Conservation (phyloP, 2,797 vertebrate species). For the Stomatorhinus walkeri region DNA sequence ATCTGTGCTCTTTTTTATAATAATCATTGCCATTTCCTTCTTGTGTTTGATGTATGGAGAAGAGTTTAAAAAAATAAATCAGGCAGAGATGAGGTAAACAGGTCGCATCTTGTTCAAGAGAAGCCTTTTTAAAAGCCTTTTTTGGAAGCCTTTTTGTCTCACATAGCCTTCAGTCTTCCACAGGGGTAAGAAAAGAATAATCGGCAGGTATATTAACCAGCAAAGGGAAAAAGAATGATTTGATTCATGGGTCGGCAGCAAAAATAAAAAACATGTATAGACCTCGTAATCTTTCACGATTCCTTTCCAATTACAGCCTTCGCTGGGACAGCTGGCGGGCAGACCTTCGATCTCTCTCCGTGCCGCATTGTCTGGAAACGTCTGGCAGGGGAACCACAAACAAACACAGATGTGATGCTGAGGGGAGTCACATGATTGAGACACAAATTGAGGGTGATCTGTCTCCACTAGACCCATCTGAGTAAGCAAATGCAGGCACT, state of each 20-base stretch:
- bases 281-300: conserved; percentile 93
- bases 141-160: not conserved
- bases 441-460: not conserved
- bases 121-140: not conserved
- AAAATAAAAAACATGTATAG: conserved; percentile 2
- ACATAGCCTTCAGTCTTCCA: not conserved
- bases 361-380: conserved; percentile 91
- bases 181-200: not conserved
- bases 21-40: not conserved
- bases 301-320: conserved; percentile 80
- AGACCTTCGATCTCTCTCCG: conserved; percentile 87
- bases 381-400: conserved; percentile 50
- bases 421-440: not conserved
- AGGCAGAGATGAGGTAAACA: not conserved
- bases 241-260: not conserved
- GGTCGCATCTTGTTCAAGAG: not conserved
- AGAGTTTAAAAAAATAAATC: not conserved
- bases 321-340: conserved; percentile 76
- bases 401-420: not conserved
- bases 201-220: not conserved
- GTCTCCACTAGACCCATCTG: not conserved
- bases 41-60: not conserved
- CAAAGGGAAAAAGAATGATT: not conserved
- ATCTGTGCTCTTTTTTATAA: not conserved
- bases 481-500: not conserved